Base-by-base conservation (phyloP, 2,888 invertebrate genomes). In the Caenorhabditis plicata region DNA sequence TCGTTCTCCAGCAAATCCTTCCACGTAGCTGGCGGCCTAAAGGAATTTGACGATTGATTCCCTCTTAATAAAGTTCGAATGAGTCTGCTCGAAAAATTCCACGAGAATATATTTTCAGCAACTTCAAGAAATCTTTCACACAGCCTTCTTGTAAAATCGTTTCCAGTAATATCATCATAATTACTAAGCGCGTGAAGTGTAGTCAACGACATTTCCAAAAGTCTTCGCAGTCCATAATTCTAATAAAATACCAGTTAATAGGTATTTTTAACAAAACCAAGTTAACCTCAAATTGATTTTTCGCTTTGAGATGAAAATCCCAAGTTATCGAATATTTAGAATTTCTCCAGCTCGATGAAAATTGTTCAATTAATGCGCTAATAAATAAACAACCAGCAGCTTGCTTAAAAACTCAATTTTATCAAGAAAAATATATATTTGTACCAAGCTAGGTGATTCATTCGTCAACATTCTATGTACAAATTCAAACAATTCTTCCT, bases 251-350 rank as follows among this genome's bases (percentile, higher is more conserved):
- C 22, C 8, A 40, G 11, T 40, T 22, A 40, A 20, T 9, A 7
- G 19, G 29, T 29, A n/a, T 33, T 7, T 27, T 17, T 29, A 23
- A 44, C 8, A 25, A 23, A 40, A 17, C 15, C 7, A 27, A 35
- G 19, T 47, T 52, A 75, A 85, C 87, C 85, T 92, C 91, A 84
- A 93, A 92, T 35, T 88, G 87, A 74, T 87, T 88, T 82, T 92
- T 92, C 26, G 90, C 88, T 78, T 87, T 86, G 75, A 89, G 88
- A 82, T 93, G 92, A 29, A 88, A 87, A 82, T 91, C 91, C 90
- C 90, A 92, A 36, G 91, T 88, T 42, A 92, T 84, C 5, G 91
- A 91, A 11, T 91, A 88, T 82, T 90, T 90, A 27, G 90, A 88
- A 1, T 91, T 90, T 78, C 90, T 88, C 1, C 88, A 87, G 4